phyloP scores from a whole-genome alignment of 2,797 vertebrate species.

The Nyctalus aviator region DNA sequence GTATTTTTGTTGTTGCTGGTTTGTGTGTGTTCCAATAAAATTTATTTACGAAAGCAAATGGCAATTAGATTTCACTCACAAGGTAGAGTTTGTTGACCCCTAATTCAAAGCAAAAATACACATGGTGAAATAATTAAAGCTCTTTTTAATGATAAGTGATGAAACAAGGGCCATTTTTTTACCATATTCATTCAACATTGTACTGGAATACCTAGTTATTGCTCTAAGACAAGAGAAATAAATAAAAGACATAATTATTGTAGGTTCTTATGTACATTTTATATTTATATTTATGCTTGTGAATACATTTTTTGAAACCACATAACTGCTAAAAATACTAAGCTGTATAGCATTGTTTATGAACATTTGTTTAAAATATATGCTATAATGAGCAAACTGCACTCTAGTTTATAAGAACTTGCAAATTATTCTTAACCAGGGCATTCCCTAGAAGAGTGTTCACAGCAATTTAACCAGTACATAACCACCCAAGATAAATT shows the following conservation, averaged over 20 bases:
- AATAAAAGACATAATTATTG: neutral
- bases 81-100: neutral
- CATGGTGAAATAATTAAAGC: neutral
- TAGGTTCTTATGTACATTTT: neutral
- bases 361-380: slow-evolving; percentile 35
- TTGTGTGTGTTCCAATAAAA: neutral
- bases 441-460: neutral
- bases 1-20: neutral
- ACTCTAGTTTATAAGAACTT: neutral
- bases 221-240: neutral
- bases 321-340: slow-evolving; percentile 27
- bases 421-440: neutral
- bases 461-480: neutral
- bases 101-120: neutral
- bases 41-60: neutral
- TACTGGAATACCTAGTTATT: neutral
- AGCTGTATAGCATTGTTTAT: neutral
- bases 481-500: slow-evolving; percentile 21
- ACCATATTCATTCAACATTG: neutral
- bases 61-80: neutral
- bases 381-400: neutral
- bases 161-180: neutral
- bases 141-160: neutral
- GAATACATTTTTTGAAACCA: neutral
- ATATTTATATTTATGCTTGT: neutral